Conservation (phyloP, 1,140 invertebrate species). For the Pantala flavescens region DNA sequence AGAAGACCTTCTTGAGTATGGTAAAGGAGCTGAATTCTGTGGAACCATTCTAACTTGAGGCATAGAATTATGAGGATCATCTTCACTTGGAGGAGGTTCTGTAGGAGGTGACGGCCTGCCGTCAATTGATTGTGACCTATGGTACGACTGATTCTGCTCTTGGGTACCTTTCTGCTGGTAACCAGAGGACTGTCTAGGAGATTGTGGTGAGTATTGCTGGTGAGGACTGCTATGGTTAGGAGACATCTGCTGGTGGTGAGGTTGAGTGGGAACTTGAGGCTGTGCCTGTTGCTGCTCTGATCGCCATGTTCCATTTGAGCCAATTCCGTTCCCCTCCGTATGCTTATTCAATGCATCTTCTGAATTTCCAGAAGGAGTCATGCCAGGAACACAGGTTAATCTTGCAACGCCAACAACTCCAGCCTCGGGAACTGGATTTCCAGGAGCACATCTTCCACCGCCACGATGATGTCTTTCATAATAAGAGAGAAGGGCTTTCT, state of each 20-base stretch:
- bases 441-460: constrained; percentile 21
- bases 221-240: constrained; percentile 9
- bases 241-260: constrained; percentile 19
- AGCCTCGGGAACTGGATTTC: constrained; percentile 18
- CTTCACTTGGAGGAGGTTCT: constrained; percentile 32
- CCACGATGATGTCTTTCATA: constrained; percentile 61
- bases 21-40: constrained; percentile 19
- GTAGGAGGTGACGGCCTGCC: constrained; percentile 25
- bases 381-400: not conserved
- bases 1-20: constrained; percentile 48
- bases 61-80: not conserved
- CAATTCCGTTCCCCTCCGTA: not conserved
- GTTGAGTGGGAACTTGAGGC: constrained; percentile 13
- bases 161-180: not conserved
- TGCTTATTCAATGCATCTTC: constrained; percentile 27
- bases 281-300: constrained; percentile 47
- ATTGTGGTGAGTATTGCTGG: not conserved
- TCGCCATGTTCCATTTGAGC: constrained; percentile 38
- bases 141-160: not conserved
- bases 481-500: constrained; percentile 73
- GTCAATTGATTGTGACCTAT: not conserved
- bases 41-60: not conserved
- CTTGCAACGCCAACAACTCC: constrained; percentile 4
- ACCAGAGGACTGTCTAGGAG: not conserved
- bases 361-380: not conserved